Conservation (phyloP, 2,888 invertebrate genomes). For the Colostygia pectinataria region DNA sequence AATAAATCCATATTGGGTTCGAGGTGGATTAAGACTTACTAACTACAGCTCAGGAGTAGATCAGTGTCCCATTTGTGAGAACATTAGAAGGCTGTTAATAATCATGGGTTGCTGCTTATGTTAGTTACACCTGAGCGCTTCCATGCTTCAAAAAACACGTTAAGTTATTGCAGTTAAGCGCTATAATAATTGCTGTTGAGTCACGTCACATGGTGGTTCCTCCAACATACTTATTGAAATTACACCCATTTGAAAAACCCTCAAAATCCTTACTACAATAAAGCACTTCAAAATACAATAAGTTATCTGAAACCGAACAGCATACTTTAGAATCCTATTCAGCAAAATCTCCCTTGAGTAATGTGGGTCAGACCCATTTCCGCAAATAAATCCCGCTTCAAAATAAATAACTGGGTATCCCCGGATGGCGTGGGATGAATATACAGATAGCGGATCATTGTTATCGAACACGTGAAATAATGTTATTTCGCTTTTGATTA, state of each 20-base stretch:
- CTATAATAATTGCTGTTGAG: too few relatives aligned
- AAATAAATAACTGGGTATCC: constrained; percentile 71
- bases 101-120: too few relatives aligned
- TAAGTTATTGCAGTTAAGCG: too few relatives aligned
- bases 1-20: too few relatives aligned
- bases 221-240: too few relatives aligned
- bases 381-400: constrained; percentile 75
- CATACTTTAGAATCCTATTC: constrained; percentile 71
- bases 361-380: constrained; percentile 75
- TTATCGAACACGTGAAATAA: constrained; percentile 50
- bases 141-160: too few relatives aligned
- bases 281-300: constrained; percentile 58
- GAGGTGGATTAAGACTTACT: too few relatives aligned
- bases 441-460: constrained; percentile 50
- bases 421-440: constrained; percentile 47
- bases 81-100: too few relatives aligned
- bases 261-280: constrained; percentile 32
- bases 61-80: too few relatives aligned
- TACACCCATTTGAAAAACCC: constrained; percentile 1
- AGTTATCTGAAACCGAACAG: constrained; percentile 65
- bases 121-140: too few relatives aligned
- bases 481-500: constrained; percentile 39
- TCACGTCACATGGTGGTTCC: too few relatives aligned
- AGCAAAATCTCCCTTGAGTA: constrained; percentile 75
- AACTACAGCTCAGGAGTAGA: too few relatives aligned